Conservation (phyloP, 2,888 invertebrate genomes). For the Tinea pellionella region DNA sequence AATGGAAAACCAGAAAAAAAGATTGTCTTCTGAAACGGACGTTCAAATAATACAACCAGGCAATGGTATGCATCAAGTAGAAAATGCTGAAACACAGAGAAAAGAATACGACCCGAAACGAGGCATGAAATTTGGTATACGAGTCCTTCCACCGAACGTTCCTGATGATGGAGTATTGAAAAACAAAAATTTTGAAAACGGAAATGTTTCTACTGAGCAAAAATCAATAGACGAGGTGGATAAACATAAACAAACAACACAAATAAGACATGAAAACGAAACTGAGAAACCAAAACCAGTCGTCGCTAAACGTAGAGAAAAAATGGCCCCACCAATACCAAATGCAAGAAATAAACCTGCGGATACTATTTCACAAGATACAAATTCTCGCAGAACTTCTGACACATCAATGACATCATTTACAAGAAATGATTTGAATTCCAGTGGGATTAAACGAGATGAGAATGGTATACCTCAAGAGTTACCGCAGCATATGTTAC, state of each 20-base stretch:
- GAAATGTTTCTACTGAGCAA: slow-evolving; percentile 40
- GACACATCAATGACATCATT: slow-evolving; percentile 40
- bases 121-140: slow-evolving; percentile 76
- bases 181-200: slow-evolving; percentile 49
- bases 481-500: slow-evolving; percentile 76
- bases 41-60: slow-evolving; percentile 53
- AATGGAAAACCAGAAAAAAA: slow-evolving; percentile 39
- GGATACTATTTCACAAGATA: slow-evolving; percentile 40
- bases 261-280: slow-evolving; percentile 66
- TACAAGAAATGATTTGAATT: slow-evolving; percentile 59
- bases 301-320: slow-evolving; percentile 64
- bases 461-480: slow-evolving; percentile 75
- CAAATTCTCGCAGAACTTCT: slow-evolving; percentile 41
- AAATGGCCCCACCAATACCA: slow-evolving; percentile 60
- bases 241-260: slow-evolving; percentile 48
- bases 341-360: slow-evolving; percentile 52
- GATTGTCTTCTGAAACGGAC: slow-evolving; percentile 49
- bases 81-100: slow-evolving; percentile 65
- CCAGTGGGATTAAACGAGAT: slow-evolving; percentile 71
- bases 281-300: slow-evolving; percentile 50
- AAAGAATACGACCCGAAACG: slow-evolving; percentile 67
- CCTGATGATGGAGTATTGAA: slow-evolving; percentile 63
- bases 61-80: slow-evolving; percentile 46
- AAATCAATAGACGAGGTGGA: slow-evolving; percentile 52
- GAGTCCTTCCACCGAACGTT: slow-evolving; percentile 72